These are phyloP conservation scores for Spermophilus dauricus DNA, from an alignment of 2,113 vertebrate genomes.

Conservation along the genomic window DNA sequence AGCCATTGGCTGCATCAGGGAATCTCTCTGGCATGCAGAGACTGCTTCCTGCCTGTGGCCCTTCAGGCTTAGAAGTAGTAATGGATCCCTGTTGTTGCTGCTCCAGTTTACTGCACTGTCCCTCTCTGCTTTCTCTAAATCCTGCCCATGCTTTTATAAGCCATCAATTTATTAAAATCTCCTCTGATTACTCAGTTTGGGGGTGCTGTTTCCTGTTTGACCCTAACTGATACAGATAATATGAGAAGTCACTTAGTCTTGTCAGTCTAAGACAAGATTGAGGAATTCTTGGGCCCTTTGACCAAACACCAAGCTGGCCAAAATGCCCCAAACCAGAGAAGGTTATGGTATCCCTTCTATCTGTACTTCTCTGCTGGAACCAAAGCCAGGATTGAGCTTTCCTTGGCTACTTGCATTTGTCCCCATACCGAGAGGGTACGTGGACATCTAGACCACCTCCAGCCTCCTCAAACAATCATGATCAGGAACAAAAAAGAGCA, in stretches of 20 bases:
- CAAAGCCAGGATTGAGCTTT: background rate
- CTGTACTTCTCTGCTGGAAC: background rate
- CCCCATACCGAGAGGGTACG: background rate
- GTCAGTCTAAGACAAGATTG: background rate
- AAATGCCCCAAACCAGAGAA: background rate
- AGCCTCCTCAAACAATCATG: background rate
- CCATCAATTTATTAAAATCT: conserved; percentile 10
- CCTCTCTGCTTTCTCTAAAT: background rate
- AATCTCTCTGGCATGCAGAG: background rate
- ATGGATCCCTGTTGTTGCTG: background rate
- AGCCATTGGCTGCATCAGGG: background rate
- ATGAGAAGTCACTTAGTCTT: background rate
- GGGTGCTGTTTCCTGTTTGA: background rate
- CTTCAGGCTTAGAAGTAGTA: background rate
- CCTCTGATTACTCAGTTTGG: background rate
- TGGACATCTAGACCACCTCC: background rate
- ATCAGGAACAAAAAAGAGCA: background rate
- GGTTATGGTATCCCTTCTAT: background rate
- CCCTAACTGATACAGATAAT: background rate
- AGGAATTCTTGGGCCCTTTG: conserved; percentile 3
- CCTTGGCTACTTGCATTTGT: background rate
- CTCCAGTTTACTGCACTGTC: background rate
- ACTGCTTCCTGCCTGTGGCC: background rate
- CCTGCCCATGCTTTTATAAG: background rate
- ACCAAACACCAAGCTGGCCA: background rate